Conservation (phyloP, 2,888 invertebrate species). For the Morinoia aosen region DNA sequence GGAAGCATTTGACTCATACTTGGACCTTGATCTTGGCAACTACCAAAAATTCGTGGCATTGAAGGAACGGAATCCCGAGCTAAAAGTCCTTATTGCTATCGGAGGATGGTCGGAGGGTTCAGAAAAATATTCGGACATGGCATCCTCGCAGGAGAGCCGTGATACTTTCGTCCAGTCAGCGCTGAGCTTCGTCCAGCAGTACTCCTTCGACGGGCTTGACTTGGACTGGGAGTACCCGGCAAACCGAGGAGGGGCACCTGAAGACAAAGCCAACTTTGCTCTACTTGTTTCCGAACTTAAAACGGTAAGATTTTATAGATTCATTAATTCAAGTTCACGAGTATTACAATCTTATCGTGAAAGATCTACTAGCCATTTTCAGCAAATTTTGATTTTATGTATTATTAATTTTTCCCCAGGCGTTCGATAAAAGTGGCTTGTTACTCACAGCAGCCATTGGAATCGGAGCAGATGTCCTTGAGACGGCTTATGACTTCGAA, state of each 20-base stretch:
- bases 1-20: constrained; percentile 56
- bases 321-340: not conserved
- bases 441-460: constrained; percentile 87
- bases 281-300: constrained; percentile 80
- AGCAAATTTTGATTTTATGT: constrained; percentile 39
- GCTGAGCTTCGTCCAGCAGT: constrained; percentile 78
- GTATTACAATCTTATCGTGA: not conserved
- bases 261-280: constrained; percentile 84
- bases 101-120: constrained; percentile 75
- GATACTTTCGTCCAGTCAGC: constrained; percentile 78
- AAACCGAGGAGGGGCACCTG: constrained; percentile 81
- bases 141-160: constrained; percentile 69
- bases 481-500: constrained; percentile 82
- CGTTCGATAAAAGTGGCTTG: constrained; percentile 79
- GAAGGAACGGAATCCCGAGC: constrained; percentile 69
- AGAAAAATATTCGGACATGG: constrained; percentile 72
- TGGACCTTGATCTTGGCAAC: constrained; percentile 57
- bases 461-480: constrained; percentile 82
- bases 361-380: not conserved
- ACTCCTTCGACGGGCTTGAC: constrained; percentile 87
- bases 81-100: constrained; percentile 81
- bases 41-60: constrained; percentile 67
- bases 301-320: constrained; percentile 46
- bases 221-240: constrained; percentile 76
- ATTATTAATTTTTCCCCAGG: constrained; percentile 69